These are phyloP conservation scores for Hydropotes inermis DNA, from an alignment of 2,113 vertebrate genomes.

Conservation along the genomic window DNA sequence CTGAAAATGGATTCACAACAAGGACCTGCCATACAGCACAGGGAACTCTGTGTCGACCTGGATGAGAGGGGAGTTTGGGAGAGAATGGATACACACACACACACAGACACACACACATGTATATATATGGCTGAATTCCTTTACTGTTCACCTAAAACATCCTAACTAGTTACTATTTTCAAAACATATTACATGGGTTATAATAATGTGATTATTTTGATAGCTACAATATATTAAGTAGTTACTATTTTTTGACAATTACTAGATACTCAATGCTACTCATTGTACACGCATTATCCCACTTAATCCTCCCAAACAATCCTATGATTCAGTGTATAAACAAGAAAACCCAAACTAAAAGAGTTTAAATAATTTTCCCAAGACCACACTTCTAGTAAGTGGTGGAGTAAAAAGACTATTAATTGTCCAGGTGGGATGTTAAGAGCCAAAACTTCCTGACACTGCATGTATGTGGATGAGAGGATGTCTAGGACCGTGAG, in stretches of 20 bases:
- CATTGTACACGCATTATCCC: not conserved
- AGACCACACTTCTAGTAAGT: not conserved
- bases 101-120: fast-evolving
- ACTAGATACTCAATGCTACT: not conserved
- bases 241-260: not conserved
- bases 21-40: not conserved
- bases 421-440: not conserved
- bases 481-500: too few species aligned
- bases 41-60: not conserved
- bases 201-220: not conserved
- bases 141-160: not conserved
- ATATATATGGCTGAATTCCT: not conserved
- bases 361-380: not conserved
- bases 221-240: not conserved
- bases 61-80: not conserved
- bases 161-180: not conserved
- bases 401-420: not conserved
- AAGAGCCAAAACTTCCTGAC: not conserved
- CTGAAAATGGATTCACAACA: not conserved
- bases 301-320: not conserved
- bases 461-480: fast-evolving
- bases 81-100: not conserved
- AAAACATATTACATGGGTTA: not conserved
- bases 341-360: not conserved
- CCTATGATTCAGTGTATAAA: not conserved